Base-by-base conservation (phyloP, 2,113 vertebrate species). In the Calyptomena viridis region DNA sequence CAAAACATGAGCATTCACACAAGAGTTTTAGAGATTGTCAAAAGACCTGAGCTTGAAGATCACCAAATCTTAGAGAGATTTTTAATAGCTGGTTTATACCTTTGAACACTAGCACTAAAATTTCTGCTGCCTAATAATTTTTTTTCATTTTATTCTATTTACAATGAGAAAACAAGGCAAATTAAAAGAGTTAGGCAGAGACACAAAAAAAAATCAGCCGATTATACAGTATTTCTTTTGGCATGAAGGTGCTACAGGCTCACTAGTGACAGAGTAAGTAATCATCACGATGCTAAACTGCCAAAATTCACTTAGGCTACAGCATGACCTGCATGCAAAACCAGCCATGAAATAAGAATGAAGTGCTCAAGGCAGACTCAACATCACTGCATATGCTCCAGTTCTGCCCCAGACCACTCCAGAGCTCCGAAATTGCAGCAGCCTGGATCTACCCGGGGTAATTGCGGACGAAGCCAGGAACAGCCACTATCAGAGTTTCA, bases 321-420 rank as follows among this genome's bases (percentile, higher is more conserved):
- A 0, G 83, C 75, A 25, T 86, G 88, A 96, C 85, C 94, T 72
- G 93, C 93, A 89, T 84, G 88, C 90, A 96, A 93, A 97, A 3
- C 83, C 96, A 95, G 92, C 63, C 17, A 10, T 88, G 92, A 90
- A 94, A 80, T 6, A 42, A 83, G 64, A 90, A 16, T 1, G 14
- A 14, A 50, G 60, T 0, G 55, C 93, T 91, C 47, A 8, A 2
- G 89, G 91, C 42, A 0, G 67, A 11, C 85, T 47, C 46, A 4
- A 9, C 72, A 40, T 8, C 15, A 46, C 27, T 17, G 82, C 82
- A 46, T 30, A 24, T 47, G 75, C 72, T 91, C 37, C 24, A 59
- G 66, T 8, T 68, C 67, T 35, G 23, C 63, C 60, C 77, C 72
- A 64, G 18, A 22, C 15, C 69, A 28, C 64, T 25, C 46, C 68